Evolutionary conservation across 2,888 invertebrate species (phyloP).

Genomic region (Myopa tessellatipennis): DNA sequence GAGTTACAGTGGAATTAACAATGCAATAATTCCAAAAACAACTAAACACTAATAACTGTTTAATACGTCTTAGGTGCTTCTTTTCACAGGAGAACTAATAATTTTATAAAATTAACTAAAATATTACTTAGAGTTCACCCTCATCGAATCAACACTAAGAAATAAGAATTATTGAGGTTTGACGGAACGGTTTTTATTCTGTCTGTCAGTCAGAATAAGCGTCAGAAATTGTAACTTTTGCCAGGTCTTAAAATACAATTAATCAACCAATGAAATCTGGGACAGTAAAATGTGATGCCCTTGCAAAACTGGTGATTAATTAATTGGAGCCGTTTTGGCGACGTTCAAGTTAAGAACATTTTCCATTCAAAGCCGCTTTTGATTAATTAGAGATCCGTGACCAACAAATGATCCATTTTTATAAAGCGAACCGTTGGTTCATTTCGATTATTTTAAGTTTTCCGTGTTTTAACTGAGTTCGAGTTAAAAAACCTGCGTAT

Average conservation of each 20-base stretch:
- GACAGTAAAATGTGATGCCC: constrained; percentile 36
- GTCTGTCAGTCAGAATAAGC: too few relatives aligned
- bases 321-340: constrained; percentile 26
- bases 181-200: too few relatives aligned
- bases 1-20: too few relatives aligned
- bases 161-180: too few relatives aligned
- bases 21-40: too few relatives aligned
- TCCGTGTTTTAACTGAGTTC: too few relatives aligned
- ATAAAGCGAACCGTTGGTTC: neutral
- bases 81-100: too few relatives aligned
- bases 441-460: neutral
- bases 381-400: neutral
- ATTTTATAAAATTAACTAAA: too few relatives aligned
- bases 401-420: neutral
- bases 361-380: neutral
- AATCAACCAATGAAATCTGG: constrained; percentile 42
- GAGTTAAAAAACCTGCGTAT: too few relatives aligned
- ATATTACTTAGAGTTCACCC: neutral
- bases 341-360: neutral
- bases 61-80: too few relatives aligned
- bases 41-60: too few relatives aligned
- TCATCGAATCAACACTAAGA: too few relatives aligned
- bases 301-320: constrained; percentile 32
- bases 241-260: constrained; percentile 40
- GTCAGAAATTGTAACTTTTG: neutral